phyloP scores from a whole-genome alignment of 2,888 invertebrate genomes.

The Drepanosiphum platanoidis region DNA sequence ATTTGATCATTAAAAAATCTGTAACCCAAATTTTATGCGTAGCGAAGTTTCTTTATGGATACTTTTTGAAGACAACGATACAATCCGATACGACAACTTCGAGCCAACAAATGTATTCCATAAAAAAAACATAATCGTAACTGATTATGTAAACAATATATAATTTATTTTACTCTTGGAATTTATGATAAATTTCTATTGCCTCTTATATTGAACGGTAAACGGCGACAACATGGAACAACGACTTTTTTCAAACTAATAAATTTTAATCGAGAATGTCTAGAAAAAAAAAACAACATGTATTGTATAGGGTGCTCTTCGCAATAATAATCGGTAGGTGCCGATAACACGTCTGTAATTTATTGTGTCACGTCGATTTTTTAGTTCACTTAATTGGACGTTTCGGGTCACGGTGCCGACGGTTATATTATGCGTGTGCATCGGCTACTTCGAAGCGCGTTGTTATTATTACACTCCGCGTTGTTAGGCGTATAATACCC shows the following conservation, averaged over 20 bases:
- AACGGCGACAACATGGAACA: not conserved
- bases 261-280: not conserved
- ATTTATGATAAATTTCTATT: too few relatives aligned
- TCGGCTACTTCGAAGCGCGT: not conserved
- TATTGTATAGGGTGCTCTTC: not conserved
- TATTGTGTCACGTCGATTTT: not conserved
- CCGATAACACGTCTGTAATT: not conserved
- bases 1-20: too few relatives aligned
- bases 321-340: not conserved
- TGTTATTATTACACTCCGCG: not conserved
- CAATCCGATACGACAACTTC: too few relatives aligned
- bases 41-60: too few relatives aligned
- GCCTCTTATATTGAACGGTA: not conserved
- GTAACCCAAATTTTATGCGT: too few relatives aligned
- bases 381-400: conserved; percentile 1
- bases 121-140: too few relatives aligned
- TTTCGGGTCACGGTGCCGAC: not conserved
- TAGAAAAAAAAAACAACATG: not conserved
- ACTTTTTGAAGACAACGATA: too few relatives aligned
- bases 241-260: not conserved
- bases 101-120: too few relatives aligned
- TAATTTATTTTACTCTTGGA: too few relatives aligned
- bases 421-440: not conserved
- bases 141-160: too few relatives aligned
- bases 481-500: not conserved